Conservation (phyloP, 1,140 invertebrate genomes). For the Drosophila mojavensis region DNA sequence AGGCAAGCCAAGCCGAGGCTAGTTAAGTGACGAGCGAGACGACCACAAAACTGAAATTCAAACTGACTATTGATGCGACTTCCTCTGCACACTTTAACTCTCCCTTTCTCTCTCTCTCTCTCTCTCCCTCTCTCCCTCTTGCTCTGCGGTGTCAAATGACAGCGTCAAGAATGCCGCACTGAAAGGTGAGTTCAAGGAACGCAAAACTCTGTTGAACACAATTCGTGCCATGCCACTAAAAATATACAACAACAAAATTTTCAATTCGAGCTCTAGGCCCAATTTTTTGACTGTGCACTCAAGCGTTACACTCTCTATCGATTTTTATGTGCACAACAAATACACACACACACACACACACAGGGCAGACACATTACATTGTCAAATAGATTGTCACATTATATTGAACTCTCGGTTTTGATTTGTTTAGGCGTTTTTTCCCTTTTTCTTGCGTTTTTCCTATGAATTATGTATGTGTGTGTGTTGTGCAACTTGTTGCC, state of each 20-base stretch:
- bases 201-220: neutral
- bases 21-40: constrained; percentile 42
- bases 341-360: constrained; percentile 28
- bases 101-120: constrained; percentile 3
- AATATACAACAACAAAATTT: neutral
- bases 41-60: constrained; percentile 50
- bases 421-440: constrained; percentile 50
- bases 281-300: constrained; percentile 35
- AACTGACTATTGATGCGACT: constrained; percentile 49
- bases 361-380: constrained; percentile 12
- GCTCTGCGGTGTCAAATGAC: constrained; percentile 52
- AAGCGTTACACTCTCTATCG: constrained; percentile 46
- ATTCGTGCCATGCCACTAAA: constrained; percentile 31
- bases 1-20: neutral
- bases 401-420: constrained; percentile 21
- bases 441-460: constrained; percentile 32
- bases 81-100: constrained; percentile 4
- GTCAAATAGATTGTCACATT: constrained; percentile 42
- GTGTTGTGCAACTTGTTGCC: constrained; percentile 30
- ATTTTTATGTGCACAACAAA: constrained; percentile 49
- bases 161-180: constrained; percentile 33
- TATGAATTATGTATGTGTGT: constrained; percentile 11
- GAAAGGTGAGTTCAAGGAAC: constrained; percentile 41
- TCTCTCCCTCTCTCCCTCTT: constrained; percentile 12
- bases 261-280: constrained; percentile 21